Conservation (phyloP, 1,140 invertebrate genomes). For the Drosophila erecta region DNA sequence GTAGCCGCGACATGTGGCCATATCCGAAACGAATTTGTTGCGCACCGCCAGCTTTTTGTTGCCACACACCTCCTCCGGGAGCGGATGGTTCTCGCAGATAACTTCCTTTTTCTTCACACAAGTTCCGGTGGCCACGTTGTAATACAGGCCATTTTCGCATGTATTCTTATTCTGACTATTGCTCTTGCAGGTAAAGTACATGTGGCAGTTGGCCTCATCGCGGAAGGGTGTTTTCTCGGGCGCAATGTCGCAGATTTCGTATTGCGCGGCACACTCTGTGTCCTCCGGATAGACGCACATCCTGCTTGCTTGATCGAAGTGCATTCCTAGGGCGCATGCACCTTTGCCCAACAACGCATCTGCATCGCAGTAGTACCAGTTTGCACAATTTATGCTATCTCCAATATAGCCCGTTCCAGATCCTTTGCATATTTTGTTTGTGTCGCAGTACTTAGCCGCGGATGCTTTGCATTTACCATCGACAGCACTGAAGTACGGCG, state of each 20-base stretch:
- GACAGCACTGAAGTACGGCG: constrained; percentile 9
- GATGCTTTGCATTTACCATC: constrained; percentile 2
- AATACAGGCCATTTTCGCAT: constrained; percentile 54
- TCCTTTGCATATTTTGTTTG: constrained; percentile 9
- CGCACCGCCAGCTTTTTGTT: constrained; percentile 58
- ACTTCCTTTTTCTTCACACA: constrained; percentile 56
- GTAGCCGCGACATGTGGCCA: constrained; percentile 70
- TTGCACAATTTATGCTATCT: constrained; percentile 44
- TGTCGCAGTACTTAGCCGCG: constrained; percentile 47
- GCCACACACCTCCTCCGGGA: constrained; percentile 60
- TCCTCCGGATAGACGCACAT: constrained; percentile 47
- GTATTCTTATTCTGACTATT: neutral
- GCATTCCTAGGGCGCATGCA: constrained; percentile 24
- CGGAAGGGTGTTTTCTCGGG: constrained; percentile 6
- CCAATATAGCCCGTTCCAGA: constrained; percentile 42
- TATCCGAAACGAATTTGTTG: constrained; percentile 60
- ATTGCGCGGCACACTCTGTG: constrained; percentile 41
- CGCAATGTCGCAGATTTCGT: constrained; percentile 59
- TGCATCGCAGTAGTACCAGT: constrained; percentile 64
- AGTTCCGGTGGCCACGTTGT: constrained; percentile 15
- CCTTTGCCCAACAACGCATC: constrained; percentile 10
- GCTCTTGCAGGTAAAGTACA: constrained; percentile 42
- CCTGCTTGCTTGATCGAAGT: constrained; percentile 38
- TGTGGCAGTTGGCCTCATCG: constrained; percentile 58
- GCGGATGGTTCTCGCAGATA: constrained; percentile 51